A percentile compares a stretch with the other conserved stretches of the same genome.
Evolutionary conservation across 2,797 vertebrate species (phyloP).

Genomic region (Siniperca obscura): DNA sequence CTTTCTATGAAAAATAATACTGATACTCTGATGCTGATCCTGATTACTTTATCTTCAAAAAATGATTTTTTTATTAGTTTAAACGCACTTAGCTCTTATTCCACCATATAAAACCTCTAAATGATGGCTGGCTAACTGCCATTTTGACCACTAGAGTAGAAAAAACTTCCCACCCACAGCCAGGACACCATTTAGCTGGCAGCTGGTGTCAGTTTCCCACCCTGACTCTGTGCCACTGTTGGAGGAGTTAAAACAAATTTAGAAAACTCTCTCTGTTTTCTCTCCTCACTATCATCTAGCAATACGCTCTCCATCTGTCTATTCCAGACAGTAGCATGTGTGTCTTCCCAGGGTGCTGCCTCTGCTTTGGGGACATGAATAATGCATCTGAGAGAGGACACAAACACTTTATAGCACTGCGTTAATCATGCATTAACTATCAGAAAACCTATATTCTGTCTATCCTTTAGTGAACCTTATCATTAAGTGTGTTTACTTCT

Average conservation of each 20-base stretch:
- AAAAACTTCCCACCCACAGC: constrained; percentile 28
- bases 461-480: background rate
- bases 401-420: background rate
- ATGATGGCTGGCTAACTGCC: constrained; percentile 4
- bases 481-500: background rate
- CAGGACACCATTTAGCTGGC: constrained; percentile 31
- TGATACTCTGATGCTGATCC: too few species aligned
- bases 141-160: constrained; percentile 16
- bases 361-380: constrained; percentile 60
- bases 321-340: constrained; percentile 33
- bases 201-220: constrained; percentile 37
- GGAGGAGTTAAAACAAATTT: constrained; percentile 21
- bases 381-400: constrained; percentile 55
- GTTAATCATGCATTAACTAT: constrained; percentile 27
- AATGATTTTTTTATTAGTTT: constrained; percentile 3
- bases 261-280: constrained; percentile 22
- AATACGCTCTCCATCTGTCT: constrained; percentile 63
- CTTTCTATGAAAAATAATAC: constrained; percentile 1
- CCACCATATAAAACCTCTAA: constrained; percentile 12
- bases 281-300: background rate
- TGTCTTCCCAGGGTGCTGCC: constrained; percentile 38
- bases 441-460: constrained; percentile 5
- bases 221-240: constrained; percentile 5
- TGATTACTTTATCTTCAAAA: background rate
- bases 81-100: constrained; percentile 14